These are phyloP conservation scores for Aulostomus chinensis DNA, from an alignment of 2,797 vertebrate genomes.

Conservation along the genomic window DNA sequence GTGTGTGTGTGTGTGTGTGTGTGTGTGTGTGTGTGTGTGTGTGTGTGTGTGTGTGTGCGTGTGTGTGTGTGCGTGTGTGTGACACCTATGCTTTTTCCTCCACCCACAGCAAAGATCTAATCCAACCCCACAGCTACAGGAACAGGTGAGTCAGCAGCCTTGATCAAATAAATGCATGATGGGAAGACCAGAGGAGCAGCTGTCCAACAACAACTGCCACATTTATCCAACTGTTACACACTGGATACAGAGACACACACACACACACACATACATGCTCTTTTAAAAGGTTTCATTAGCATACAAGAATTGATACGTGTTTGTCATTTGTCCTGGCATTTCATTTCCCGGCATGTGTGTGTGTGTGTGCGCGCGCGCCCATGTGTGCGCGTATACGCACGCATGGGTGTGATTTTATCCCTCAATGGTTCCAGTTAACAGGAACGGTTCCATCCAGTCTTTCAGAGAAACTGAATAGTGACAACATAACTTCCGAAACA, in stretches of 20 bases:
- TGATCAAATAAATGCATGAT: conserved; percentile 28
- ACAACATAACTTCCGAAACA: conserved; percentile 71
- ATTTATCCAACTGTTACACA: conserved; percentile 25
- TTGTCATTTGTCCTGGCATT: conserved; percentile 12
- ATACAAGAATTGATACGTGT: conserved; percentile 9
- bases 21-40: too few species aligned
- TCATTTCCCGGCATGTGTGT: too few species aligned
- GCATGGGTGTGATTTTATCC: neutral
- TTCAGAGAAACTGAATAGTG: conserved; percentile 58
- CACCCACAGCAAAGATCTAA: conserved; percentile 13
- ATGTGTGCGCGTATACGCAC: neutral
- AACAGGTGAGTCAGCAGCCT: conserved; percentile 54
- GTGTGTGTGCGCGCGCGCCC: too few species aligned
- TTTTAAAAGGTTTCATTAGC: conserved; percentile 31
- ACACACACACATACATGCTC: conserved; percentile 23
- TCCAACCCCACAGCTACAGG: conserved; percentile 11
- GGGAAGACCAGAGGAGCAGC: conserved; percentile 34
- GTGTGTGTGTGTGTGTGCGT: too few species aligned
- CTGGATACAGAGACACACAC: too few species aligned
- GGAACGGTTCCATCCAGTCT: conserved; percentile 48
- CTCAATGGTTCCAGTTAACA: conserved; percentile 40
- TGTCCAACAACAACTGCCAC: conserved; percentile 38
- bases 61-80: too few species aligned
- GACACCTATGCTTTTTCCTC: conserved; percentile 13
- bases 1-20: conserved; percentile 4